Base-by-base conservation (phyloP, 2,888 invertebrate genomes). In the Drosophila mimetica region DNA sequence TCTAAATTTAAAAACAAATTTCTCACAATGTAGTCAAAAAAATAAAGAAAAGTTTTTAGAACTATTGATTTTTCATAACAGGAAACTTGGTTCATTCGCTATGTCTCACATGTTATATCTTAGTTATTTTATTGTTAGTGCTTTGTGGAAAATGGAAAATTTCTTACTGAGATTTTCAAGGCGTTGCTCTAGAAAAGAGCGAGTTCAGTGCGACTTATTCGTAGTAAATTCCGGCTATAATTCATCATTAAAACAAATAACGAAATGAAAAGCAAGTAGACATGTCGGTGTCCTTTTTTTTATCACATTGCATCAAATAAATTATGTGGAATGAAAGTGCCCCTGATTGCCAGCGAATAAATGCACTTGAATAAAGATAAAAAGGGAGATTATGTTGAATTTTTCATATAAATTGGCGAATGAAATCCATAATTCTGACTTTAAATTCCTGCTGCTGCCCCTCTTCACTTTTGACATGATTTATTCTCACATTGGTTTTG, bases 391-490 rank as follows among this genome's bases (percentile, higher is more conserved):
- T 37, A 53, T 37, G 16, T 22, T 25, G 13, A 18, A 54, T 34
- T 57, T 34, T 60, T 60, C 37, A 37, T 30, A 37, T 30, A 28
- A 54, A 44, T 59, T n/a, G 36, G 32, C 16, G 13, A 59, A 36
- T 60, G 20, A 6, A 22, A 46, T 34, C 44, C 60, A 59, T 59
- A 60, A 46, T 60, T 46, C 44, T 13, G 44, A 34, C 59, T 37
- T 60, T 60, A 60, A 60, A 60, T 44, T 59, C 37, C 44, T n/a
- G 36, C 59, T 14, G 6, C 28, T n/a, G n/a, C n/a, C n/a, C 36
- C 60, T 37, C 34, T 30, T 44, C 36, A 59, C 60, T 36, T 44
- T 20, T n/a, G 59, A 36, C 44, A 59, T 59, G 34, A 42, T 59
- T 60, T 59, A 44, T 44, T 44, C 42, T n/a, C 37, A 9, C 34